These are phyloP conservation scores for Pyrrhura leucotis DNA, from an alignment of 2,797 vertebrate genomes.

Conservation along the genomic window DNA sequence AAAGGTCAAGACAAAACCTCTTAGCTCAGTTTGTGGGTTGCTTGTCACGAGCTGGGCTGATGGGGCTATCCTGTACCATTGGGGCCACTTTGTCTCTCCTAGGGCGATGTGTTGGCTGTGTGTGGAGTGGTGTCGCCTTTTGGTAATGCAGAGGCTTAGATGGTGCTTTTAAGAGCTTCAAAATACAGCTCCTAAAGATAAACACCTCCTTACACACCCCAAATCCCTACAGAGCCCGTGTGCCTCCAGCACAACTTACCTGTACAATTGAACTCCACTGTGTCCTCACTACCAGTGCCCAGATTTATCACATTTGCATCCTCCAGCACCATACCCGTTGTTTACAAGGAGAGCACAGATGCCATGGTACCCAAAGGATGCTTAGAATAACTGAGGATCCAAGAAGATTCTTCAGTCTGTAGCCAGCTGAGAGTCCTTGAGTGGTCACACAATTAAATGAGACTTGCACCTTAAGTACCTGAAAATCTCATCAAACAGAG, in stretches of 20 bases:
- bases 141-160: not conserved
- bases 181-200: not conserved
- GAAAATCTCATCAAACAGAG: not conserved
- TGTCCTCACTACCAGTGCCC: not conserved
- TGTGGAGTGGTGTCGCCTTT: rapidly evolving
- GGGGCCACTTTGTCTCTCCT: not conserved
- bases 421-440: not conserved
- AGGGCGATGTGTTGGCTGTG: not conserved
- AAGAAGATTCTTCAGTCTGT: not conserved
- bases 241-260: not conserved
- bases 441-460: not conserved
- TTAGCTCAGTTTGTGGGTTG: not conserved
- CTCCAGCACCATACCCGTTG: not conserved
- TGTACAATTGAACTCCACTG: not conserved
- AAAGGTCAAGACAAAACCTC: not conserved
- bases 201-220: not conserved
- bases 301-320: not conserved
- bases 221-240: not conserved
- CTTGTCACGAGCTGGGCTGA: not conserved
- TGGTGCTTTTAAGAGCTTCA: not conserved
- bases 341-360: not conserved
- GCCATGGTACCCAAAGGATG: not conserved
- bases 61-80: rapidly evolving
- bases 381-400: not conserved
- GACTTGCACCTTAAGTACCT: not conserved